phyloP scores from a whole-genome alignment of 2,888 invertebrate species.

The Stenchaetothrips biformis region DNA sequence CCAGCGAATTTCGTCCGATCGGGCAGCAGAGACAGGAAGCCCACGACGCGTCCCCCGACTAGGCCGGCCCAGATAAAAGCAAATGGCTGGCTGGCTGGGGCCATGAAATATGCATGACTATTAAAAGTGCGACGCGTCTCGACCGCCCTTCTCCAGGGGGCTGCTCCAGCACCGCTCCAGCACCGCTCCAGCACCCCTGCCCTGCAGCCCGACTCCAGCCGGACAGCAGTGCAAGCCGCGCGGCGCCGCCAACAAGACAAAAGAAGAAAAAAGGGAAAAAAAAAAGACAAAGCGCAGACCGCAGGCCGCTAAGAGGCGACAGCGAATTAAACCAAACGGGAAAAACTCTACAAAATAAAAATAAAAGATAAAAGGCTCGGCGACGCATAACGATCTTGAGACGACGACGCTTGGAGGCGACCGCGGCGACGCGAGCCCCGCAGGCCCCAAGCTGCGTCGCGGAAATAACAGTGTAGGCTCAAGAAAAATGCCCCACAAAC shows the following conservation, averaged over 20 bases:
- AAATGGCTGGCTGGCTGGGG: not conserved
- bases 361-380: not conserved
- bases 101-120: slow-evolving; percentile 10
- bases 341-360: no score
- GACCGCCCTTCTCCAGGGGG: not conserved
- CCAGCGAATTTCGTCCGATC: no score
- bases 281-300: not conserved
- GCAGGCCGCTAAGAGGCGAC: no score
- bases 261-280: not conserved
- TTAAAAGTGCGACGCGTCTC: not conserved
- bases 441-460: no score
- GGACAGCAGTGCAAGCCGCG: not conserved
- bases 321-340: no score
- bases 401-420: no score
- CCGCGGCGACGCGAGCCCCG: no score
- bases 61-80: not conserved
- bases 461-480: not conserved
- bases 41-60: not conserved
- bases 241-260: not conserved
- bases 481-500: slow-evolving; percentile 21
- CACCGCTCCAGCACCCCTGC: no score
- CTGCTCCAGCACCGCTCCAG: no score
- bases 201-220: not conserved
- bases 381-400: no score
- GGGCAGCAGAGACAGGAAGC: not conserved